Conservation (phyloP, 2,888 invertebrate species). For the Watsonalla cultraria region DNA sequence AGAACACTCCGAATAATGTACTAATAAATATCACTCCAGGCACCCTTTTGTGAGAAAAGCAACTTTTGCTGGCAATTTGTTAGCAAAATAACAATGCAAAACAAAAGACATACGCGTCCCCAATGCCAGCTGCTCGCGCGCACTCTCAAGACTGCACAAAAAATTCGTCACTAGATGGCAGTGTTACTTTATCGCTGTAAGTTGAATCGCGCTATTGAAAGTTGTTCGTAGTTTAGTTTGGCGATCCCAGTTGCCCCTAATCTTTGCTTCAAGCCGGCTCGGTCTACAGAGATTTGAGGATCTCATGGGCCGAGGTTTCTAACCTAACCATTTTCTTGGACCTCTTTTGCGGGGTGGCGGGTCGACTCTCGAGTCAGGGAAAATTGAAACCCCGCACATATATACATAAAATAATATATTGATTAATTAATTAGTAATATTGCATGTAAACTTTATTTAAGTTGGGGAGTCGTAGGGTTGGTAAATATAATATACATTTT, state of each 20-base stretch:
- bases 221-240: slow-evolving; percentile 15
- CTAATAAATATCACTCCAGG: too few relatives aligned
- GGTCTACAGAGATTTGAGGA: slow-evolving; percentile 85
- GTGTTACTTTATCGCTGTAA: slow-evolving; percentile 9
- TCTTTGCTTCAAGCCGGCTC: slow-evolving; percentile 83
- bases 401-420: slow-evolving; percentile 13
- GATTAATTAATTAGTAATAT: too few relatives aligned
- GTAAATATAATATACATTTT: background rate
- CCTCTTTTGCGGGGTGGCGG: slow-evolving; percentile 72
- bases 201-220: slow-evolving; percentile 38
- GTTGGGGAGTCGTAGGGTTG: background rate
- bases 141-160: background rate
- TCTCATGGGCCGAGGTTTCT: slow-evolving; percentile 77
- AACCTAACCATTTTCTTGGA: slow-evolving; percentile 76
- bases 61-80: too few relatives aligned
- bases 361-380: slow-evolving; percentile 69
- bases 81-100: too few relatives aligned
- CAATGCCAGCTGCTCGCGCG: too few relatives aligned
- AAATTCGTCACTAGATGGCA: slow-evolving; percentile 34
- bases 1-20: too few relatives aligned
- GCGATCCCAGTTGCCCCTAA: slow-evolving; percentile 17
- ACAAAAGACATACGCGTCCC: too few relatives aligned
- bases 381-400: slow-evolving; percentile 64
- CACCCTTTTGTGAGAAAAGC: too few relatives aligned
- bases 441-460: background rate